A percentile compares a stretch with the other conserved stretches of the same genome.
Conservation (phyloP, 2,113 vertebrate species). For the Pachyramphus minor region DNA sequence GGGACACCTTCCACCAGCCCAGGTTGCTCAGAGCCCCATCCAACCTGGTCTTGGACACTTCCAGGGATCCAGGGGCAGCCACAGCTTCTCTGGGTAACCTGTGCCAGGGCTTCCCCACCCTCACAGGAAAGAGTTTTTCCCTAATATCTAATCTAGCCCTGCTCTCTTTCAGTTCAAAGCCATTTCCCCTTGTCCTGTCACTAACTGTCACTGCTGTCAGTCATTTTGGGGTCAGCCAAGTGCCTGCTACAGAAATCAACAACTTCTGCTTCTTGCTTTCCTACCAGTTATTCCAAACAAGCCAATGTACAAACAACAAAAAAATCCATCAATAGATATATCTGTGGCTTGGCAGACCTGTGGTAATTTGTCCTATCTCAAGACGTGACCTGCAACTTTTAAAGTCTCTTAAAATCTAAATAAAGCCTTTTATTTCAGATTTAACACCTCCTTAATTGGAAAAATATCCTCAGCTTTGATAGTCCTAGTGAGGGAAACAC, state of each 20-base stretch:
- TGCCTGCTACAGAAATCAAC: neutral
- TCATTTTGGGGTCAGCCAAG: neutral
- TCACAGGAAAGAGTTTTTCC: neutral
- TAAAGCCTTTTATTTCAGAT: neutral
- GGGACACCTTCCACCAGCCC: neutral
- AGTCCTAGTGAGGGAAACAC: neutral
- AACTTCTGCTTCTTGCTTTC: neutral
- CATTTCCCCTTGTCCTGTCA: neutral
- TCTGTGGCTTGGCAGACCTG: neutral
- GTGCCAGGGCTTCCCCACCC: neutral
- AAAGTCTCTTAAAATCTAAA: neutral
- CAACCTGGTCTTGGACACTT: neutral
- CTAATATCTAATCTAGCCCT: neutral
- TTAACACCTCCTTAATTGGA: neutral
- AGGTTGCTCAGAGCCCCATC: neutral
- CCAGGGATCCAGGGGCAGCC: neutral
- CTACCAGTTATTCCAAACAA: neutral
- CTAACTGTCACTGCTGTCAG: neutral
- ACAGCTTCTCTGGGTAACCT: neutral
- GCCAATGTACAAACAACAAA: neutral
- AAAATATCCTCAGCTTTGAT: neutral
- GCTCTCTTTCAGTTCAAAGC: neutral
- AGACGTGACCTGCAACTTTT: neutral
- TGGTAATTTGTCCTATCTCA: neutral
- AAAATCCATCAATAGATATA: neutral